A percentile compares a stretch with the other conserved stretches of the same genome.
These are phyloP conservation scores for Chaetodon trifascialis DNA, from an alignment of 2,113 vertebrate species.

Conservation along the genomic window DNA sequence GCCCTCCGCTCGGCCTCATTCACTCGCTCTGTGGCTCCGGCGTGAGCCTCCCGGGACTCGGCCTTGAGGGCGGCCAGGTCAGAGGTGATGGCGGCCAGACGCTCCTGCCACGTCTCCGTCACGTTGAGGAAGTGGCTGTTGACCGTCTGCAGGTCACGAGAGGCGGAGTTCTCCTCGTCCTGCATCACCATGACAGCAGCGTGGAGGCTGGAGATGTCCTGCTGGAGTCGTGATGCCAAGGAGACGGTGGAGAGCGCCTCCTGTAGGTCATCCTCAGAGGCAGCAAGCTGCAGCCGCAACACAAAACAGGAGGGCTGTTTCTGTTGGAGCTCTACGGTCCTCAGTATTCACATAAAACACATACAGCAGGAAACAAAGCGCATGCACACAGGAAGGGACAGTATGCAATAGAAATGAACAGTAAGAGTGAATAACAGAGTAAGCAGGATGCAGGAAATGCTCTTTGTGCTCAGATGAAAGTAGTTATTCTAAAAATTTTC, in stretches of 20 bases:
- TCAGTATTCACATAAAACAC: slow-evolving; percentile 12
- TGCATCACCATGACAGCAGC: slow-evolving; percentile 81
- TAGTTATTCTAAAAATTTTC: background rate
- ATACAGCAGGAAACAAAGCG: background rate
- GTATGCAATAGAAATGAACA: background rate
- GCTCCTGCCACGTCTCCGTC: slow-evolving; percentile 87
- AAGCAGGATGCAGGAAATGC: background rate
- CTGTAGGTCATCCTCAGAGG: slow-evolving; percentile 87
- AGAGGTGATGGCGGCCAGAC: slow-evolving; percentile 81
- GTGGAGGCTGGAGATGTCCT: slow-evolving; percentile 86
- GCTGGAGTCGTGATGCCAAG: slow-evolving; percentile 85
- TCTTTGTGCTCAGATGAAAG: background rate
- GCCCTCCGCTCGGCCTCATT: slow-evolving; percentile 88
- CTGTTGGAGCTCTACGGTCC: slow-evolving; percentile 61
- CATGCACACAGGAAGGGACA: background rate
- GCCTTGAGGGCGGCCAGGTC: slow-evolving; percentile 86
- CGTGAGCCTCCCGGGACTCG: slow-evolving; percentile 86
- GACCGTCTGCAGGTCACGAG: slow-evolving; percentile 84
- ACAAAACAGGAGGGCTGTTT: slow-evolving; percentile 89
- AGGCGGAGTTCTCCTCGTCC: slow-evolving; percentile 82
- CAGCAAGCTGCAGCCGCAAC: slow-evolving; percentile 94
- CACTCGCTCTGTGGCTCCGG: slow-evolving; percentile 85
- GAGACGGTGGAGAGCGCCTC: slow-evolving; percentile 84
- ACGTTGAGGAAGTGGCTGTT: slow-evolving; percentile 87
- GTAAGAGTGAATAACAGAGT: background rate